Evolutionary conservation across 2,888 invertebrate species (phyloP).

Genomic region (Idaea dimidiata): DNA sequence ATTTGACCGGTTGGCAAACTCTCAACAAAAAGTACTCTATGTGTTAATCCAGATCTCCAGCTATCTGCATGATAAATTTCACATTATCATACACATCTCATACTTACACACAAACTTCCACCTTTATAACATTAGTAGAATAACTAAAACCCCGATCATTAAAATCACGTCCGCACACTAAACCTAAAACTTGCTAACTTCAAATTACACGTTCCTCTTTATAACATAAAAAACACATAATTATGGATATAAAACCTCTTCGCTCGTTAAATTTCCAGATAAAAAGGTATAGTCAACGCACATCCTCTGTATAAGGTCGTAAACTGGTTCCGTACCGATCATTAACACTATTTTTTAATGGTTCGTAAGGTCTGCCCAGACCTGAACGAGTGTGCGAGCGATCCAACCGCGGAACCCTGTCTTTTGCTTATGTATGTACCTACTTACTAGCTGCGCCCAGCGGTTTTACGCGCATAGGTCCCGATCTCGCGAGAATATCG

Average conservation of each 20-base stretch:
- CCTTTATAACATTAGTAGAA: not conserved
- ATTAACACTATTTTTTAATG: conserved; percentile 71
- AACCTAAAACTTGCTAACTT: conserved; percentile 38
- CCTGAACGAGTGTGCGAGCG: not conserved
- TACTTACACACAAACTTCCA: not conserved
- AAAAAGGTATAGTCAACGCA: conserved; percentile 67
- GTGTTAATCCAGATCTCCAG: no score
- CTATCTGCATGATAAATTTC: no score
- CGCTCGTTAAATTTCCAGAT: conserved; percentile 68
- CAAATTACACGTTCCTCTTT: conserved; percentile 61
- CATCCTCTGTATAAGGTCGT: conserved; percentile 69
- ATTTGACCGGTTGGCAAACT: no score
- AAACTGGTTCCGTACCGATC: conserved; percentile 63
- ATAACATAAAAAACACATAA: conserved; percentile 65
- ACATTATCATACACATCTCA: no score
- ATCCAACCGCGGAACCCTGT: no score
- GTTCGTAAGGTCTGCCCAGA: conserved; percentile 15
- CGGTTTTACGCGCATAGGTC: no score
- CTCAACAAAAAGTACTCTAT: no score
- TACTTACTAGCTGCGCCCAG: no score
- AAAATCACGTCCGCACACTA: conserved; percentile 13
- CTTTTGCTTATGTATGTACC: no score
- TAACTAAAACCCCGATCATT: not conserved
- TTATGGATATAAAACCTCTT: conserved; percentile 78
- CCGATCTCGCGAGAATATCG: no score